A percentile compares a stretch with the other conserved stretches of the same genome.
Conservation (phyloP, 2,113 vertebrate species). For the Peromyscus maniculatus region DNA sequence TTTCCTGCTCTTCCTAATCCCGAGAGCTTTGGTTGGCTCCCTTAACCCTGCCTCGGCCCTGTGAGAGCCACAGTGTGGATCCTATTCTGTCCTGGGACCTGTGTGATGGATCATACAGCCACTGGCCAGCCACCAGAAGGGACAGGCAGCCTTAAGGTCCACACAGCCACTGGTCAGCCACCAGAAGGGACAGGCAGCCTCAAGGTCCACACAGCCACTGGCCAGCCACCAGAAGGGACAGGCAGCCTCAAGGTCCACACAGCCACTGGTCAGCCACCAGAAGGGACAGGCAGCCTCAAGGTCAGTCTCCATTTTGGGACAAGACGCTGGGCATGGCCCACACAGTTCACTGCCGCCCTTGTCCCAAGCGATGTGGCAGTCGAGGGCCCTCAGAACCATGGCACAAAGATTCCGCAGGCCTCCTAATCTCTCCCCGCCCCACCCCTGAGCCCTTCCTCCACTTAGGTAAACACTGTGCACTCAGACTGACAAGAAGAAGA, state of each 20-base stretch:
- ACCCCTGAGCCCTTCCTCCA: neutral
- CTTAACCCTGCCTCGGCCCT: neutral
- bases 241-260: neutral
- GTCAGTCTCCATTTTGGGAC: neutral
- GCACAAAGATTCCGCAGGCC: neutral
- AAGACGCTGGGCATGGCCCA: neutral
- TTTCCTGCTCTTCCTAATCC: neutral
- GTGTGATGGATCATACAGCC: neutral
- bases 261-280: neutral
- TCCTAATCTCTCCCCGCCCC: neutral
- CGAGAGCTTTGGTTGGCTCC: neutral
- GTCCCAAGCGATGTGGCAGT: neutral
- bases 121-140: neutral
- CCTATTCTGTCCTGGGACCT: neutral
- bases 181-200: neutral
- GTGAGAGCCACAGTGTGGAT: neutral
- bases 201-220: neutral
- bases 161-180: neutral
- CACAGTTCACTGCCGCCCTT: neutral
- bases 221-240: neutral
- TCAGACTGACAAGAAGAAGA: neutral
- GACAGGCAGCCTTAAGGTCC: neutral
- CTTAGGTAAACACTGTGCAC: conserved; percentile 19
- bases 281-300: neutral
- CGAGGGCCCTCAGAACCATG: neutral